phyloP scores from a whole-genome alignment of 2,797 vertebrate genomes.

The Tragopan temminckii region DNA sequence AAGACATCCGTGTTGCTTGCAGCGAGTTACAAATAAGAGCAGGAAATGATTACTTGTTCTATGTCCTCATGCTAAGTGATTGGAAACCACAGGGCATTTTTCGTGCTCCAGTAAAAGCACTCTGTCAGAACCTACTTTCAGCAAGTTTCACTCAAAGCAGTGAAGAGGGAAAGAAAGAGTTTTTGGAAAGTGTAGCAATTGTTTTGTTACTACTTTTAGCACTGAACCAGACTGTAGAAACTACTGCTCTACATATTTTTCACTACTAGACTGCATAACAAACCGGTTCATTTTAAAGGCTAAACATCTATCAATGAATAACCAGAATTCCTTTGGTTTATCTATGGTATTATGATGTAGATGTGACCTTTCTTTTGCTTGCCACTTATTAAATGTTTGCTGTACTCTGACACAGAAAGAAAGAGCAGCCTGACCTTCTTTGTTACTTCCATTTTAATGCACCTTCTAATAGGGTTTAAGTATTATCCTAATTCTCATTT shows the following conservation, averaged over 20 bases:
- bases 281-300: neutral
- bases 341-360: neutral
- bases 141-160: neutral
- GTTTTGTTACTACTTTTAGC: neutral
- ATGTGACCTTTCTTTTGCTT: neutral
- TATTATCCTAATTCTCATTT: neutral
- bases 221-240: neutral
- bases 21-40: neutral
- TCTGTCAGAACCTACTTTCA: neutral
- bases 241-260: neutral
- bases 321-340: neutral
- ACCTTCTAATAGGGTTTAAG: neutral
- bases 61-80: neutral
- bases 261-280: neutral
- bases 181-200: neutral
- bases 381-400: neutral
- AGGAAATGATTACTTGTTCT: neutral
- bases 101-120: neutral
- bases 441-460: neutral
- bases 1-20: neutral
- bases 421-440: neutral
- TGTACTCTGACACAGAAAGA: neutral
- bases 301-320: neutral
- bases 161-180: neutral
- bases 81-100: neutral